Percentiles rank a stretch among this genome's conserved stretches.
Conservation (phyloP, 2,797 vertebrate genomes). For the Discoglossus pictus region DNA sequence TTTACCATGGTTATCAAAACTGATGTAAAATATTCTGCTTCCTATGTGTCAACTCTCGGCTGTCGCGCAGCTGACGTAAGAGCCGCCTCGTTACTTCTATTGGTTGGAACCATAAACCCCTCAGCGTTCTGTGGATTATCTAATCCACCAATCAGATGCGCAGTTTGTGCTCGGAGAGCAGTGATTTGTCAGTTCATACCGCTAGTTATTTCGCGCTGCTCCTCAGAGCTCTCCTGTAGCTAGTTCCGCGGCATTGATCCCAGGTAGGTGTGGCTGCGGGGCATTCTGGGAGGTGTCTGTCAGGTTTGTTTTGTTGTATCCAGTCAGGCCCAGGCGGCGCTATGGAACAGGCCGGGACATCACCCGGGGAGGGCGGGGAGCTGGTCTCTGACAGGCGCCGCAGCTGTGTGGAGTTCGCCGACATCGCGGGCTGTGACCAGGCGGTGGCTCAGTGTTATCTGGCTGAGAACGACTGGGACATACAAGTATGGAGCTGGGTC, state of each 20-base stretch:
- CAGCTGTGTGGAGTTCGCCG: slow-evolving; percentile 78
- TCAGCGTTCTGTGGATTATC: too few relatives aligned
- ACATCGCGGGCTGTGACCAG: slow-evolving; percentile 70
- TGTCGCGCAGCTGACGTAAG: too few relatives aligned
- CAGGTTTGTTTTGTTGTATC: fast-evolving
- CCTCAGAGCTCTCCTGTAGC: slow-evolving; percentile 10
- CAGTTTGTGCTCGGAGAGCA: neutral
- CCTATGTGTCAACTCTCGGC: too few relatives aligned
- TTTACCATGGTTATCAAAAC: too few relatives aligned
- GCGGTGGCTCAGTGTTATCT: slow-evolving; percentile 78
- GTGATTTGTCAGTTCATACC: slow-evolving; percentile 4
- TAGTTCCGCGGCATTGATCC: fast-evolving
- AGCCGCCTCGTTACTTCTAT: too few relatives aligned
- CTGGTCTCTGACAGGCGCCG: slow-evolving; percentile 38
- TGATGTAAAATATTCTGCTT: too few relatives aligned
- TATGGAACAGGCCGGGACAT: neutral
- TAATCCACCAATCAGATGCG: neutral
- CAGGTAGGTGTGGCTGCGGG: neutral
- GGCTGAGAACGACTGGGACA: slow-evolving; percentile 80
- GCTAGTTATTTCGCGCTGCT: neutral
- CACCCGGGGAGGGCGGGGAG: neutral
- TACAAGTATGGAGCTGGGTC: slow-evolving; percentile 74
- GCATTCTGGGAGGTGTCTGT: too few relatives aligned
- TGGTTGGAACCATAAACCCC: too few relatives aligned
- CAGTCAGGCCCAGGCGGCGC: neutral